Evolutionary conservation across 2,113 vertebrate species (phyloP), one percentile per base, ranked within the genome.

Genomic region (Cyprinodon variegatus): DNA sequence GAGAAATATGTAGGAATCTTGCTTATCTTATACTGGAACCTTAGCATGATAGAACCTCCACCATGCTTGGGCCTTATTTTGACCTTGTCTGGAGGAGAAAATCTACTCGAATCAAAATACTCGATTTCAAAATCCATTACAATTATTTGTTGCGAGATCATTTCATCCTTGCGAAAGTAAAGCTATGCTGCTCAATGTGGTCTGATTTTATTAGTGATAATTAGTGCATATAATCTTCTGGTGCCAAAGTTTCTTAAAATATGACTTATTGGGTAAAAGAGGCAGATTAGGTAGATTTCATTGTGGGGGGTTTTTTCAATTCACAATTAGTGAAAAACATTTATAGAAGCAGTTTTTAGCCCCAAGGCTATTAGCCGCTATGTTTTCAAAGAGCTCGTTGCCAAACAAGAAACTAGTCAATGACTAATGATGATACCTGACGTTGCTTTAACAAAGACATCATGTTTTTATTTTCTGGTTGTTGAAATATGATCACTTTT

Each of bases 401-500:
- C 65, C 29, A 61, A 73, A 65, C 6, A 71, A 65, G 63, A 12
- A 29, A 69, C 67, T 72, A 4, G 68, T 17, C 50, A 20, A 43
- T 70, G 22, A 64, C 61, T 62, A 64, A 81, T 40, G 38, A 48
- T 53, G 37, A 74, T 57, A 48, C 66, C 1, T 64, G 40, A 61
- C 39, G 46, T 53, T 63, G 37, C 41, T 57, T 61, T 39, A 74
- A 57, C 15, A 7, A 53, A 50, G n/a, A 64, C 41, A 63, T 36
- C 39, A 65, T 12, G 20, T 78, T 66, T 76, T 43, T 29, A 29
- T 29, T 67, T 38, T 63, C 29, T 68, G 22, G 40, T 72, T 77
- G 65, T 77, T 36, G 64, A 78, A 77, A n/a, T 74, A 41, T 46
- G 38, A 72, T 80, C 71, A 20, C 17, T 9, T n/a, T 4, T n/a